phyloP scores from a whole-genome alignment of 1,140 invertebrate genomes.

The Telenomus remus region DNA sequence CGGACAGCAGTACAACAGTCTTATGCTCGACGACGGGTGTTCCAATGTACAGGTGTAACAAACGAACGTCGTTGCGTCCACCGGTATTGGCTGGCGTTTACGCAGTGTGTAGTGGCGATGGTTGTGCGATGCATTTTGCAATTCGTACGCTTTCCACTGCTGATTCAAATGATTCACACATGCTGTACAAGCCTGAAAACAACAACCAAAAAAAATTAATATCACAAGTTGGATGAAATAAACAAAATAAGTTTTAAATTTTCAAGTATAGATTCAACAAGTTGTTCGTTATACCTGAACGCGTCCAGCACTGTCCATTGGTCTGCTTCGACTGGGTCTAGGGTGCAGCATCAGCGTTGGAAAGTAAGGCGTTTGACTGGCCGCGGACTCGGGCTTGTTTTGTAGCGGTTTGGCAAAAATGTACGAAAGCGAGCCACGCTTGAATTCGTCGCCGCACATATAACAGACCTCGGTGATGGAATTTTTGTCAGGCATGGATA shows the following conservation, averaged over 20 bases:
- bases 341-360: conserved; percentile 89
- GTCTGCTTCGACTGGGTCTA: conserved; percentile 85
- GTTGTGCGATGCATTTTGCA: conserved; percentile 81
- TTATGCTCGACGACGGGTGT: conserved; percentile 84
- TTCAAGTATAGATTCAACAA: too few species aligned
- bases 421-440: conserved; percentile 83
- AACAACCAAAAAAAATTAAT: conserved; percentile 2
- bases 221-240: neutral
- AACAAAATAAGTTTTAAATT: too few species aligned
- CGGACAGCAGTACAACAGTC: conserved; percentile 88
- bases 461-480: conserved; percentile 91
- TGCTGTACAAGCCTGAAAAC: conserved; percentile 81
- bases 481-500: conserved; percentile 94
- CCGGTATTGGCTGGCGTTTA: conserved; percentile 80
- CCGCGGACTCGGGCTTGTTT: conserved; percentile 69
- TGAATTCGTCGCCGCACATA: conserved; percentile 91
- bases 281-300: conserved; percentile 75
- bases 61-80: conserved; percentile 85
- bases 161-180: conserved; percentile 88
- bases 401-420: conserved; percentile 78
- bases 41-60: conserved; percentile 92
- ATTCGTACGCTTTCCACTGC: conserved; percentile 84
- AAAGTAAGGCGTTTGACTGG: conserved; percentile 82
- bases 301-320: conserved; percentile 87
- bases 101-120: conserved; percentile 87